Evolutionary conservation across 2,888 invertebrate genomes (phyloP).

Genomic region (Itoplectis maculator): DNA sequence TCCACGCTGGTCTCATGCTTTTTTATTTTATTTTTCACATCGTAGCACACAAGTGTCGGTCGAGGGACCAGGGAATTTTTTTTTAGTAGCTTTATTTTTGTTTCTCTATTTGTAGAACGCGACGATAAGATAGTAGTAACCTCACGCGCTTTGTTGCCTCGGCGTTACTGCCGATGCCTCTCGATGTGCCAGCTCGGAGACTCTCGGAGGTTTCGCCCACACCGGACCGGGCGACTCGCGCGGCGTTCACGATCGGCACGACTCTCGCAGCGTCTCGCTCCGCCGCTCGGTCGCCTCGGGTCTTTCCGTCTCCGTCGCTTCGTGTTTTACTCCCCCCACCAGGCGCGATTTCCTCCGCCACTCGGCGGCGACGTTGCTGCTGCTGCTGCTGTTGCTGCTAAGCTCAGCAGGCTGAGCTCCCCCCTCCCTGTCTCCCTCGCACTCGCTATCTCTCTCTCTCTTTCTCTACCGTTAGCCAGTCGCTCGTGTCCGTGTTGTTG

Average conservation of each 20-base stretch:
- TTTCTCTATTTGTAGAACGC: background rate
- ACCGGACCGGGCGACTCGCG: constrained; percentile 26
- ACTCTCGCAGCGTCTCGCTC: too few species aligned
- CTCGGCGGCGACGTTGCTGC: background rate
- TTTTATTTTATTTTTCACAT: constrained; percentile 2
- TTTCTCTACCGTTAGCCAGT: too few species aligned
- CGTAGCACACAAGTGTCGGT: background rate
- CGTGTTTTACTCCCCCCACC: constrained; percentile 37
- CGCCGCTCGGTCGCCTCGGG: background rate
- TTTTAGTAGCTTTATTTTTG: constrained; percentile 15
- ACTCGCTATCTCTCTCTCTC: background rate
- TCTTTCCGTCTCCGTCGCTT: constrained; percentile 10
- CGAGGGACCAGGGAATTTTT: constrained; percentile 4
- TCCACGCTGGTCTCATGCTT: background rate
- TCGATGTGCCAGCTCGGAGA: constrained; percentile 21
- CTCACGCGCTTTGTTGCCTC: constrained; percentile 64
- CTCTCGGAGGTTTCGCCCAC: constrained; percentile 62
- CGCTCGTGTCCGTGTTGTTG: too few species aligned
- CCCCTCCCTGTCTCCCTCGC: background rate
- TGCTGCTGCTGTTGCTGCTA: background rate
- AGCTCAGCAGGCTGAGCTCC: background rate
- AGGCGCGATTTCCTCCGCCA: background rate
- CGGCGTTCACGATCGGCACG: constrained; percentile 18
- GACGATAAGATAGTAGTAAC: constrained; percentile 52
- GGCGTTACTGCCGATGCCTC: constrained; percentile 62